Evolutionary conservation across 1,140 invertebrate species (phyloP), one percentile per base, ranked within the genome.

Genomic region (Augochlora pura): DNA sequence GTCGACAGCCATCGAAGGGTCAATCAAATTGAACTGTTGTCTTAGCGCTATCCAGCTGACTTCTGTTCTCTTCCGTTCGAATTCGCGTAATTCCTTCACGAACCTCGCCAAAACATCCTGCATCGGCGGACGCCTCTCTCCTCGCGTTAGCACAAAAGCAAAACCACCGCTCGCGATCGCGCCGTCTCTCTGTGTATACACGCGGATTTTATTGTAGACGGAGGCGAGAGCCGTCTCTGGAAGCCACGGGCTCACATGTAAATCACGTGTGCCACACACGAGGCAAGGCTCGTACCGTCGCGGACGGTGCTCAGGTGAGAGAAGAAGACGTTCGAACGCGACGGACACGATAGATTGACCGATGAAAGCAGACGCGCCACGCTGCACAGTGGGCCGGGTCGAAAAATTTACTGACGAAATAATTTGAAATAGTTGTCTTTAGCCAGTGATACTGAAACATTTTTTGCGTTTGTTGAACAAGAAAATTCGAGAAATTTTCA

Each of bases 61-160:
- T 6, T 21, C 23, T 63, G 21, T 21, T n/a, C 71, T 42, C 60
- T 42, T 25, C 49, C 81, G 66, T 81, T 60, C 70, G 75, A 76
- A 2, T 74, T 77, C 68, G n/a, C 54, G 81, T 77, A 85, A 89
- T 88, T 88, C 86, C 85, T 85, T 89, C 85, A 86, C 82, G 87
- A 88, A 72, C 64, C 76, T 57, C 84, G 72, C 82, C 84, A 83
- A 88, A 88, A 89, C 79, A 86, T 88, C 86, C 87, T 88, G 87
- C 75, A 84, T 64, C 62, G 62, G n/a, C 73, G 66, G 73, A 74
- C 80, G 74, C 67, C 80, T 85, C 38, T 78, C 54, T 83, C 82
- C 86, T 81, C n/a, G 64, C 67, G 80, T 52, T 52, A 18, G 49
- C 77, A 85, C 70, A 75, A 77, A 79, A 73, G 80, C 59, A 54